These are phyloP conservation scores for Unio delphinus DNA, from an alignment of 2,888 invertebrate species.

Conservation along the genomic window DNA sequence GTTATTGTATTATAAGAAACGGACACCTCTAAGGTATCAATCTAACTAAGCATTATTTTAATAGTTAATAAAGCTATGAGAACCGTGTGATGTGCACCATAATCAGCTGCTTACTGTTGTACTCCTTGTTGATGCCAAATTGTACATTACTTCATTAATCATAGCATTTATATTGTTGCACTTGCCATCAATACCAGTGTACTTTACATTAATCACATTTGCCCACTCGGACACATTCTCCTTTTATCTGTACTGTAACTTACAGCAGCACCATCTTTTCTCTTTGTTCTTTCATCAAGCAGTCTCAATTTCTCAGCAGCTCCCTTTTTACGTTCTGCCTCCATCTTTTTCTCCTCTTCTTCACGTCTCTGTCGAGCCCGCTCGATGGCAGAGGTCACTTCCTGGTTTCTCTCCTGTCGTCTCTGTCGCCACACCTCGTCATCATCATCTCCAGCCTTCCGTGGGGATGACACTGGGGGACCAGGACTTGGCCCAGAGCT, in stretches of 20 bases:
- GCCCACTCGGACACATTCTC: background rate
- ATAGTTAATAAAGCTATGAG: too few species aligned
- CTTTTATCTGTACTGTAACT: slow-evolving; percentile 5
- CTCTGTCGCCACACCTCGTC: slow-evolving; percentile 82
- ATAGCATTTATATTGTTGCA: too few species aligned
- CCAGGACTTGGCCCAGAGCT: slow-evolving; percentile 16
- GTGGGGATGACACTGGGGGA: slow-evolving; percentile 30
- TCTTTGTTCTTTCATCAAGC: slow-evolving; percentile 77
- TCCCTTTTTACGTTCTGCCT: slow-evolving; percentile 73
- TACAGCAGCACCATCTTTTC: slow-evolving; percentile 70
- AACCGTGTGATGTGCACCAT: too few species aligned
- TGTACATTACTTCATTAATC: too few species aligned
- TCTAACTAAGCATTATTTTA: too few species aligned
- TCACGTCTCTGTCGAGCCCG: slow-evolving; percentile 87
- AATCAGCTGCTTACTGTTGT: too few species aligned
- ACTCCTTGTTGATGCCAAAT: too few species aligned
- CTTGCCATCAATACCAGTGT: too few species aligned
- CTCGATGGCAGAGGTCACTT: slow-evolving; percentile 79
- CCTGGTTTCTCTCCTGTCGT: slow-evolving; percentile 76
- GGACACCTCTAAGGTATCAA: too few species aligned
- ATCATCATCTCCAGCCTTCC: slow-evolving; percentile 72
- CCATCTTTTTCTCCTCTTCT: slow-evolving; percentile 83
- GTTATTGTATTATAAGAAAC: too few species aligned
- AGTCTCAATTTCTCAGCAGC: slow-evolving; percentile 80
- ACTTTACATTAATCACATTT: too few species aligned